Evolutionary conservation across 2,888 invertebrate species (phyloP).

Genomic region (Portevinia maculata): DNA sequence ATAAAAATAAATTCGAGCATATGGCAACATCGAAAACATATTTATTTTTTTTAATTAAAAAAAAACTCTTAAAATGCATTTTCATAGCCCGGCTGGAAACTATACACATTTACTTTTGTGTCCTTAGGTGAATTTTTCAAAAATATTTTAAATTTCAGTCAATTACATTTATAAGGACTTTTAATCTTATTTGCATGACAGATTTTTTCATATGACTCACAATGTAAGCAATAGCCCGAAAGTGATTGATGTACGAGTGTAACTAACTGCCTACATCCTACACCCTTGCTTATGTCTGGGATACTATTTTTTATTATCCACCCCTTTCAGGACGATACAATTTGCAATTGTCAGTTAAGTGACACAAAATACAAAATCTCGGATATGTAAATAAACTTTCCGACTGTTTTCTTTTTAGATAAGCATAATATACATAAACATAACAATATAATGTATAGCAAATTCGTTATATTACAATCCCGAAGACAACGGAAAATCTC

Average conservation of each 20-base stretch:
- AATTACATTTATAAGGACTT: conserved; percentile 15
- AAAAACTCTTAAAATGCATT: no score
- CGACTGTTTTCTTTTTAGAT: no score
- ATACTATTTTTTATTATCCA: background rate
- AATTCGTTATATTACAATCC: no score
- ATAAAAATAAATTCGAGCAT: no score
- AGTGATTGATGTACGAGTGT: conserved; percentile 43
- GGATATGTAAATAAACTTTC: background rate
- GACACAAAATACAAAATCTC: conserved; percentile 23
- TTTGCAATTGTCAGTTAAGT: conserved; percentile 55
- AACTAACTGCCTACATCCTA: background rate
- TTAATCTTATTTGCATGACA: conserved; percentile 42
- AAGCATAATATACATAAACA: no score
- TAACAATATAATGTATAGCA: no score
- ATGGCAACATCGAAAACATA: no score
- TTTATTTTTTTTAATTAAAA: no score
- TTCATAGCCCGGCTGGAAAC: no score
- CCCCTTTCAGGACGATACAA: conserved; percentile 27
- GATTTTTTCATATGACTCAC: conserved; percentile 47
- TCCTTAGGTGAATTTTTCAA: background rate
- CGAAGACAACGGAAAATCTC: background rate
- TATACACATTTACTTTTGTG: no score
- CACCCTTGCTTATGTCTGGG: background rate
- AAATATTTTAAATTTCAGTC: conserved; percentile 2
- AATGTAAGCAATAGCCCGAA: conserved; percentile 46